Base-by-base conservation (phyloP, 2,888 invertebrate genomes). In the Lithophane ornitopus region DNA sequence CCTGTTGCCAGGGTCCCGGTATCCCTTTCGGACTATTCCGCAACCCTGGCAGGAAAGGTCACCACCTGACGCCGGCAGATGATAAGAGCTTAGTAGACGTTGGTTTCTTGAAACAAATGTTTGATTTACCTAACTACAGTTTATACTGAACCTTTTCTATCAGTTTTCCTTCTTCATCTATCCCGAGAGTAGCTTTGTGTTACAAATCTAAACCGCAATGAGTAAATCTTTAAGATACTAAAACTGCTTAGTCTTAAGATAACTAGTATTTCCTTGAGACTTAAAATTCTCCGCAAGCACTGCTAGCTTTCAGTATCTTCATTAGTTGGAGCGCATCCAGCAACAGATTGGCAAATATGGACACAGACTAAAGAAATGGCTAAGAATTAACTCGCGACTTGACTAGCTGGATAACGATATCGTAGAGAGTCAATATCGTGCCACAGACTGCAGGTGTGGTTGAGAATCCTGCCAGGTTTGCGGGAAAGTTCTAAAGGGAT, bases 271-370 rank as follows among this genome's bases (percentile, higher is more conserved):
- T 69, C 39, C 66, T 22, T 16, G 9, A 41, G 0, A 61, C 12
- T 67, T 81, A 63, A 70, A 66, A 81, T 84, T 81, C 84, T 14
- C 4, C 22, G 14, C 58, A 58, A 67, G 46, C 11, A 11, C 6
- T 39, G 65, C 69, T 83, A 34, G 69, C 56, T 52, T 34, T 78
- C 61, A 73, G 74, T 49, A 61, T 70, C 74, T 74, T 84, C 84
- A 67, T 81, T 79, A 70, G 80, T 84, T 83, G 81, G 84, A 81
- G 66, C 28, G 58, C 12, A 62, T 70, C 76, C 85, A 85, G 78
- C 77, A 69, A 69, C 72, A 67, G 67, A 65, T 70, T 61, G 59
- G 73, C 65, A 83, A 69, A 81, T 52, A 73, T 78, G 52, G 56
- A 54, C 68, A 58, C 52, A 62, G 61, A 56, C 78, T 28, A 49